Conservation (phyloP, 1,140 invertebrate species). For the Ceratosolen solmsi region DNA sequence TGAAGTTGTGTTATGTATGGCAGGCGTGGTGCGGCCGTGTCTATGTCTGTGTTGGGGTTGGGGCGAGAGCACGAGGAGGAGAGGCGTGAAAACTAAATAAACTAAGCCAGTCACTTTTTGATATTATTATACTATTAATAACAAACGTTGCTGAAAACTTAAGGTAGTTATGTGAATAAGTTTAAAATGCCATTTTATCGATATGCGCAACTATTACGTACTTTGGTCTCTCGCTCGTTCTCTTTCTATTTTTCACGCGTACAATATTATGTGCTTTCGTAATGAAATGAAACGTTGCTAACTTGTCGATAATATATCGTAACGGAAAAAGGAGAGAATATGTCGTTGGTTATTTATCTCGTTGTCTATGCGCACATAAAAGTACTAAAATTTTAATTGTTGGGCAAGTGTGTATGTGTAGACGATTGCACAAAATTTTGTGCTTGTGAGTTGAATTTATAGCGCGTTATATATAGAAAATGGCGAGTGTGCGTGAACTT, state of each 20-base stretch:
- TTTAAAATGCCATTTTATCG: not conserved
- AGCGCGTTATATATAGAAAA: constrained; percentile 4
- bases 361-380: not conserved
- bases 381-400: constrained; percentile 32
- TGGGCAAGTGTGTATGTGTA: not conserved
- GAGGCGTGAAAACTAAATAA: not conserved
- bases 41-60: too few species aligned
- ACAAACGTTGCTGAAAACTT: not conserved
- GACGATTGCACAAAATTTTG: constrained; percentile 16
- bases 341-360: constrained; percentile 1
- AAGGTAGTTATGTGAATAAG: not conserved
- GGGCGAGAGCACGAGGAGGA: not conserved
- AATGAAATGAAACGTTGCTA: constrained; percentile 17
- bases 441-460: constrained; percentile 14
- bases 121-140: not conserved
- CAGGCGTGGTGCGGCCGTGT: too few species aligned
- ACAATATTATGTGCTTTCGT: constrained; percentile 19
- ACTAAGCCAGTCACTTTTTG: not conserved
- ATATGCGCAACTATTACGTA: constrained; percentile 12
- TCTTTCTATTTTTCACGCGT: too few species aligned
- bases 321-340: not conserved
- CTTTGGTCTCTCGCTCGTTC: too few species aligned
- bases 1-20: too few species aligned
- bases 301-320: not conserved
- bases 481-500: constrained; percentile 7